A percentile compares a stretch with the other conserved stretches of the same genome.
phyloP scores from a whole-genome alignment of 2,113 vertebrate species.

The Planiliza haematocheilus region DNA sequence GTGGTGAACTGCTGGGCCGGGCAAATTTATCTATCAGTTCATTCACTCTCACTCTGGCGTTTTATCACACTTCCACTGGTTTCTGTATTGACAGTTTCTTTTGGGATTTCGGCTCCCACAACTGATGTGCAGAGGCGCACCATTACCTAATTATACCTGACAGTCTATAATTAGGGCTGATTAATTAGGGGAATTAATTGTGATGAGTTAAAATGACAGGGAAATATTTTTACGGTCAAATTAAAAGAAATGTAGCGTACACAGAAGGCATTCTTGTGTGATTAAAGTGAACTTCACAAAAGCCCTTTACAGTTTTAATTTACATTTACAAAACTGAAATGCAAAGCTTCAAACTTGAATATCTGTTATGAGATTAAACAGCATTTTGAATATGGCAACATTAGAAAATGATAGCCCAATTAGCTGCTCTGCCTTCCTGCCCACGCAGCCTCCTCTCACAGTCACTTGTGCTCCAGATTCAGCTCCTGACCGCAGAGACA shows the following conservation, averaged over 20 bases:
- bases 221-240: background rate
- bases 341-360: background rate
- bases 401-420: background rate
- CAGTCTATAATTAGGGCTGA: background rate
- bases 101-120: background rate
- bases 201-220: background rate
- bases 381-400: background rate
- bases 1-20: conserved; percentile 31
- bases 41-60: conserved; percentile 6
- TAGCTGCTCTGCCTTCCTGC: background rate
- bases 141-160: conserved; percentile 12
- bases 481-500: conserved; percentile 5
- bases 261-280: background rate
- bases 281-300: background rate
- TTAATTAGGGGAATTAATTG: background rate
- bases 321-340: background rate
- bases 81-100: conserved; percentile 12
- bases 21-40: conserved; percentile 57
- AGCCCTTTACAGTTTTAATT: background rate
- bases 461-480: background rate
- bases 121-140: background rate
- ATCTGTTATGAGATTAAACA: too few species aligned
- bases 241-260: background rate
- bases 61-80: conserved; percentile 9
- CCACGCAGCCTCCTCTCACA: background rate